A percentile compares a stretch with the other conserved stretches of the same genome.
Evolutionary conservation across 2,888 invertebrate genomes (phyloP).

Genomic region (Hesperia comma): DNA sequence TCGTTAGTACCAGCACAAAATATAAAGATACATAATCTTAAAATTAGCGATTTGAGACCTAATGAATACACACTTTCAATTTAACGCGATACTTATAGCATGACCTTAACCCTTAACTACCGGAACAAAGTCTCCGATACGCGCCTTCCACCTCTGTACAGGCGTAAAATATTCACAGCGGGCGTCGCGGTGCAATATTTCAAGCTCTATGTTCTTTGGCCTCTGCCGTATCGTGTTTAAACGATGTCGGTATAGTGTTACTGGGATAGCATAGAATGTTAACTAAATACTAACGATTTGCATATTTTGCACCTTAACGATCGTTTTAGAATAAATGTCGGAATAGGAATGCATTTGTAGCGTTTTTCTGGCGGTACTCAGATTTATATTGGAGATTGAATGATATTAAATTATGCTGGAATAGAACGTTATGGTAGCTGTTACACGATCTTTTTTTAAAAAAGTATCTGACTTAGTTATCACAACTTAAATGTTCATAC

Average conservation of each 20-base stretch:
- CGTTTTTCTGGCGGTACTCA: not conserved
- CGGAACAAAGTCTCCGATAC: slow-evolving; percentile 11
- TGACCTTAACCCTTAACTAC: slow-evolving; percentile 3
- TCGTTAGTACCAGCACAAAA: no score
- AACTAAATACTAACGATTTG: slow-evolving; percentile 12
- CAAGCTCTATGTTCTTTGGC: slow-evolving; percentile 52
- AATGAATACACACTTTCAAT: not conserved
- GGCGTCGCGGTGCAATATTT: slow-evolving; percentile 56
- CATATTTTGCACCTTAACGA: slow-evolving; percentile 11
- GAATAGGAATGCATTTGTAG: not conserved
- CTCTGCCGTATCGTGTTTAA: slow-evolving; percentile 59
- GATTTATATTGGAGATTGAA: not conserved
- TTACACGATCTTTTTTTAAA: no score
- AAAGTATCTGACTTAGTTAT: no score
- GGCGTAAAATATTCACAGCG: slow-evolving; percentile 53
- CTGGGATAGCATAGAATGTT: slow-evolving; percentile 12
- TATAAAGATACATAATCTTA: no score
- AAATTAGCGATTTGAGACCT: not conserved
- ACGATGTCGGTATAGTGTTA: slow-evolving; percentile 27
- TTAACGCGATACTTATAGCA: not conserved
- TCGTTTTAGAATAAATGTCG: not conserved
- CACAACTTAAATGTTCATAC: no score
- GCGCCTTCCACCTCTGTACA: slow-evolving; percentile 24
- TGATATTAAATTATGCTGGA: no score
- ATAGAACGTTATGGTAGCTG: no score